Conservation (phyloP, 2,888 invertebrate species). For the Druceiella hillmani region DNA sequence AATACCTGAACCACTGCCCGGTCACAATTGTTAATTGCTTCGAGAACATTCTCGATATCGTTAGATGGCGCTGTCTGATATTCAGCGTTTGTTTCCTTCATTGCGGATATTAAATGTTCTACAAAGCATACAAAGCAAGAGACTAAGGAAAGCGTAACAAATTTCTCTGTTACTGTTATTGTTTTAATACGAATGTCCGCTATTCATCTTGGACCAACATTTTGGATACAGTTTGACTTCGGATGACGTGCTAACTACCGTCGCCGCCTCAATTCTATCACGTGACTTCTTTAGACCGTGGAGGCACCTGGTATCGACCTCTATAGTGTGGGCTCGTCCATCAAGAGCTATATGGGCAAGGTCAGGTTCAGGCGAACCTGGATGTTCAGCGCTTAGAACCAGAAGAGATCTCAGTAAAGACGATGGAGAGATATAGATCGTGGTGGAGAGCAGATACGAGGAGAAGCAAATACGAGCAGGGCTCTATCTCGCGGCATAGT, state of each 20-base stretch:
- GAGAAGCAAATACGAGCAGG: conserved; percentile 47
- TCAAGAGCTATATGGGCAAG: neutral
- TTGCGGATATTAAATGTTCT: too few species aligned
- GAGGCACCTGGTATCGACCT: conserved; percentile 50
- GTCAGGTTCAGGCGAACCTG: conserved; percentile 1
- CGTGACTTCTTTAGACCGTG: conserved; percentile 44
- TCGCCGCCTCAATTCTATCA: conserved; percentile 30
- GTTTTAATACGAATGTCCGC: neutral
- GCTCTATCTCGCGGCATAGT: neutral
- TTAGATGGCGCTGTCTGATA: too few species aligned
- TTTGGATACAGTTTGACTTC: conserved; percentile 35
- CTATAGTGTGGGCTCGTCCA: neutral
- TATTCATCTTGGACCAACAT: conserved; percentile 29
- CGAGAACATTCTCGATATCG: too few species aligned
- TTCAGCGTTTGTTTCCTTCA: too few species aligned
- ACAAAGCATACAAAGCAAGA: too few species aligned
- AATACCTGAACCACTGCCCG: too few species aligned
- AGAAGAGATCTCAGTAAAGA: conserved; percentile 2
- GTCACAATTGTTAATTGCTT: too few species aligned
- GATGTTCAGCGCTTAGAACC: too few species aligned
- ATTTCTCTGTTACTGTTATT: conserved; percentile 1
- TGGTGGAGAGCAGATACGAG: conserved; percentile 72
- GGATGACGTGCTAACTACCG: conserved; percentile 32
- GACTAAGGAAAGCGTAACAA: neutral
- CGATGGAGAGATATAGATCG: conserved; percentile 44